phyloP scores from a whole-genome alignment of 2,888 invertebrate species.

The Aricia artaxerxes region DNA sequence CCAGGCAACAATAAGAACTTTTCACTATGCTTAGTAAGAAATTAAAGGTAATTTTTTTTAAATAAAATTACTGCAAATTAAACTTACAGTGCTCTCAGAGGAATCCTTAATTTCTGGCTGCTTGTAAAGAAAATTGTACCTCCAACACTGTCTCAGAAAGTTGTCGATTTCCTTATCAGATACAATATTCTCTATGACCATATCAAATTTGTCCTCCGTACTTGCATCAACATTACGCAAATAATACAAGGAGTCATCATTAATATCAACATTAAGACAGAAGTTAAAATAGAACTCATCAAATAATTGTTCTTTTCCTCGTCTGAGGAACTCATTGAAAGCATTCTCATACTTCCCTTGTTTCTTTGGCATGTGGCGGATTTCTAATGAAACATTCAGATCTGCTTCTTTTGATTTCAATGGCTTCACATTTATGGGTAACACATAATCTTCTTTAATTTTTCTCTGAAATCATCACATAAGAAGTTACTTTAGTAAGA shows the following conservation, averaged over 20 bases:
- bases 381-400: conserved; percentile 61
- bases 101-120: conserved; percentile 51
- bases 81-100: conserved; percentile 54
- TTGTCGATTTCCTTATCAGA: conserved; percentile 67
- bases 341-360: conserved; percentile 63
- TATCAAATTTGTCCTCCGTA: conserved; percentile 68
- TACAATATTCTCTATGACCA: conserved; percentile 55
- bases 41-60: neutral
- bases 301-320: conserved; percentile 66
- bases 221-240: conserved; percentile 62
- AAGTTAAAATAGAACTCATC: conserved; percentile 57
- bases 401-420: conserved; percentile 56
- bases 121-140: conserved; percentile 61
- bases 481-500: too few species aligned
- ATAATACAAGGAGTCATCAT: conserved; percentile 57
- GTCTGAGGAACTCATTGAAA: conserved; percentile 65
- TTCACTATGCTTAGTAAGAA: too few species aligned
- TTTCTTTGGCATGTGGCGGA: conserved; percentile 57
- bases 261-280: conserved; percentile 46
- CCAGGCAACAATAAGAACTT: too few species aligned
- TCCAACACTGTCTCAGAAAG: conserved; percentile 70
- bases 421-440: conserved; percentile 60
- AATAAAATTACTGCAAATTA: neutral
- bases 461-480: conserved; percentile 53
- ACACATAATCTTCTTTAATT: conserved; percentile 59